Conservation (phyloP, 2,888 invertebrate genomes). For the Iselma pallidipennis region DNA sequence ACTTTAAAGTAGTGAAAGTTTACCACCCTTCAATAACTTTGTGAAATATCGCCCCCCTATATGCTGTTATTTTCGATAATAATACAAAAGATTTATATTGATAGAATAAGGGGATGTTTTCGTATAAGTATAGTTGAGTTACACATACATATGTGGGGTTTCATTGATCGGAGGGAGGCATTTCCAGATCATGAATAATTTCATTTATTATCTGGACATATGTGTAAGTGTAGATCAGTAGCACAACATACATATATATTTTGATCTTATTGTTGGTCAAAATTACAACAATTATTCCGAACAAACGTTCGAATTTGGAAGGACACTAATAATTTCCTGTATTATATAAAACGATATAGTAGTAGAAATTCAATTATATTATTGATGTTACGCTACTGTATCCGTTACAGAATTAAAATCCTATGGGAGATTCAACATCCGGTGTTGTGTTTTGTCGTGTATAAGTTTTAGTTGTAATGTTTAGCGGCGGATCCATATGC, state of each 20-base stretch:
- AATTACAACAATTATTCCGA: too few relatives aligned
- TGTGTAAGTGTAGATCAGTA: neutral
- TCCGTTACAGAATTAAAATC: slow-evolving; percentile 12
- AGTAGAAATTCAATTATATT: neutral
- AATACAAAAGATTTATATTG: neutral
- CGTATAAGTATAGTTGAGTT: neutral
- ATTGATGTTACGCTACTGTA: neutral
- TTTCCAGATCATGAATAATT: neutral
- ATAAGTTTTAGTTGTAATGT: too few relatives aligned
- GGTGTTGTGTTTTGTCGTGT: slow-evolving; percentile 10
- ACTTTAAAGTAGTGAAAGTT: neutral
- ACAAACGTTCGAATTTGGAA: too few relatives aligned
- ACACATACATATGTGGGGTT: neutral
- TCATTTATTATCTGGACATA: neutral
- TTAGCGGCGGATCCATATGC: slow-evolving; percentile 2
- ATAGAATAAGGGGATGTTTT: neutral
- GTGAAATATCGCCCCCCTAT: neutral
- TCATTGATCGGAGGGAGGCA: neutral
- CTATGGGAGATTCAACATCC: slow-evolving; percentile 25
- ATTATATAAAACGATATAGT: neutral
- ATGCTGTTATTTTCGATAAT: neutral
- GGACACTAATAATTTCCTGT: too few relatives aligned
- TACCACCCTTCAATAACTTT: neutral
- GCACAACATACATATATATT: neutral
- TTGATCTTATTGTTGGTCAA: too few relatives aligned